Evolutionary conservation across 2,113 vertebrate genomes (phyloP).

Genomic region (Globicephala melas): DNA sequence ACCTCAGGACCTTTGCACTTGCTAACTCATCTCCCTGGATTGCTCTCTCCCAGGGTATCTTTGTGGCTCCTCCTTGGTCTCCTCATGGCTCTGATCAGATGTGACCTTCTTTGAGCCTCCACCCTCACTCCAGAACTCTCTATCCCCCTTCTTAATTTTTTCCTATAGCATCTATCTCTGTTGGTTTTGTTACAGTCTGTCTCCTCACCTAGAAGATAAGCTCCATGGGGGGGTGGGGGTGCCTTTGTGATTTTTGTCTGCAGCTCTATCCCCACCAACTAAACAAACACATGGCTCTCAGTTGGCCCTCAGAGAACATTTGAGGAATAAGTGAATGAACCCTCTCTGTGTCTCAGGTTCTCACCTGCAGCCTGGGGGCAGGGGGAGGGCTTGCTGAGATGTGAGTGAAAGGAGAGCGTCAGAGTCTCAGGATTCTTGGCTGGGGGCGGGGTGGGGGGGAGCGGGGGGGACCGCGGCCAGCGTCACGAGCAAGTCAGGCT

Average conservation of each 20-base stretch:
- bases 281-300: neutral
- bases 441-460: too few relatives aligned
- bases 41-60: neutral
- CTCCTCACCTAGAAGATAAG: neutral
- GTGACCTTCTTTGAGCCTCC: neutral
- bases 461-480: fast-evolving
- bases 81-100: neutral
- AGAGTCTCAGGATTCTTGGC: neutral
- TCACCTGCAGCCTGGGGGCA: neutral
- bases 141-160: neutral
- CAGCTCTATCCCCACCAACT: neutral
- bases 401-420: neutral
- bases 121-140: neutral
- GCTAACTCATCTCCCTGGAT: neutral
- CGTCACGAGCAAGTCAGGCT: fast-evolving
- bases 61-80: neutral
- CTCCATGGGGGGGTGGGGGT: neutral
- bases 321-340: neutral
- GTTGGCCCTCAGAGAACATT: neutral
- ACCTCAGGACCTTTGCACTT: neutral
- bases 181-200: neutral
- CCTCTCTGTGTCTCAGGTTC: neutral
- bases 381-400: neutral
- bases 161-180: fast-evolving
- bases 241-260: neutral